These are phyloP conservation scores for Drosophila trapezifrons DNA, from an alignment of 1,140 invertebrate species.

Conservation along the genomic window DNA sequence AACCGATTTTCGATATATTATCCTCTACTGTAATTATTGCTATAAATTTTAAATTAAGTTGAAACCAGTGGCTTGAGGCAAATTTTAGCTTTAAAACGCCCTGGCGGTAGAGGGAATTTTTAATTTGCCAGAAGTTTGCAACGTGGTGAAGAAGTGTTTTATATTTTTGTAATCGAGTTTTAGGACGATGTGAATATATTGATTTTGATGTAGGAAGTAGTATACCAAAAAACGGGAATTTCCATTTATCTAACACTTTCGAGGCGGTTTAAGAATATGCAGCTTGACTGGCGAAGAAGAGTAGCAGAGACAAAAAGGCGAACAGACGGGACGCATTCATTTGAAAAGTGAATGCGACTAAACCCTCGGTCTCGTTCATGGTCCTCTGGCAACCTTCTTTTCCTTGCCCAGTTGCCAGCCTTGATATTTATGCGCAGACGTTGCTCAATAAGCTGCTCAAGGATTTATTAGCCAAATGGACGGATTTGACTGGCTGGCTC, in stretches of 20 bases:
- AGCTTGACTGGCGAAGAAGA: slow-evolving; percentile 22
- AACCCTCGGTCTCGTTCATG: slow-evolving; percentile 4
- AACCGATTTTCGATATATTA: no score
- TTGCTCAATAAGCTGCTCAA: slow-evolving; percentile 83
- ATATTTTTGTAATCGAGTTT: neutral
- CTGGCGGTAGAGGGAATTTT: no score
- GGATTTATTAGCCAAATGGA: slow-evolving; percentile 84
- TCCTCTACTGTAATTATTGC: no score
- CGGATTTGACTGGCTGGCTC: slow-evolving; percentile 77
- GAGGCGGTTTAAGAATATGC: slow-evolving; percentile 37
- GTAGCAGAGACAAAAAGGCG: no score
- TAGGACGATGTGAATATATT: neutral
- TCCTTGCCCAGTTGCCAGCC: slow-evolving; percentile 57
- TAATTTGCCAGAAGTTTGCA: no score
- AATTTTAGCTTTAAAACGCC: no score
- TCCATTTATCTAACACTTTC: slow-evolving; percentile 66
- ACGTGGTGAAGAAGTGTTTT: no score
- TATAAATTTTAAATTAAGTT: no score
- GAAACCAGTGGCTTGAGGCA: no score
- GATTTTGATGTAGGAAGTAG: neutral
- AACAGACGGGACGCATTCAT: slow-evolving; percentile 41
- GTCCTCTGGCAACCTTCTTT: neutral
- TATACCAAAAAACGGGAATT: neutral
- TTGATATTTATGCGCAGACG: slow-evolving; percentile 82
- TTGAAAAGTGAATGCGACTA: slow-evolving; percentile 64